phyloP scores from a whole-genome alignment of 2,888 invertebrate genomes.

The Alentia gelatinosa region DNA sequence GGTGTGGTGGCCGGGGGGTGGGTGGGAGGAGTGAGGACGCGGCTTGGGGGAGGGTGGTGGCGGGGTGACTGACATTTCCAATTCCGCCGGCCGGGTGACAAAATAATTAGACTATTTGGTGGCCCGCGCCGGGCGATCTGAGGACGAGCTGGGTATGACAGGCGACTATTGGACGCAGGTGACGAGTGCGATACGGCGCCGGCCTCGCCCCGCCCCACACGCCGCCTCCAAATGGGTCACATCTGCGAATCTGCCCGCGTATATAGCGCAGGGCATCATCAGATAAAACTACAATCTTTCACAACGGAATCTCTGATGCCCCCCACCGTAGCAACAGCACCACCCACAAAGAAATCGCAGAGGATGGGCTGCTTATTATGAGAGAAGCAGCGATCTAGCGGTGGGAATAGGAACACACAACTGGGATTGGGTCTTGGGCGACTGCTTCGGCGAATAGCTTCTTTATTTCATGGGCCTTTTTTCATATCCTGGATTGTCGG shows the following conservation, averaged over 20 bases:
- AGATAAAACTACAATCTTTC: constrained; percentile 42
- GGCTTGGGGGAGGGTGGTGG: background rate
- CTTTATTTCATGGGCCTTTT: background rate
- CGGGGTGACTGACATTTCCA: constrained; percentile 53
- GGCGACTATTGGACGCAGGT: constrained; percentile 41
- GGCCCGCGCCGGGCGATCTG: constrained; percentile 19
- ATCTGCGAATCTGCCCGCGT: background rate
- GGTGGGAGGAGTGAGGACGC: background rate
- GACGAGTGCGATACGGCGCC: background rate
- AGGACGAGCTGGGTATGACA: constrained; percentile 39
- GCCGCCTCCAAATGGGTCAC: background rate
- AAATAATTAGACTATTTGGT: constrained; percentile 52
- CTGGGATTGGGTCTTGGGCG: too few species aligned
- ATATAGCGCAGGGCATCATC: background rate
- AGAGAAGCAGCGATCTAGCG: too few species aligned
- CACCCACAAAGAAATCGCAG: too few species aligned
- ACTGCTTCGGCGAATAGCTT: background rate
- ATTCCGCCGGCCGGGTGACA: constrained; percentile 48
- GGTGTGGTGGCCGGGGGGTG: background rate
- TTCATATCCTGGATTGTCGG: background rate
- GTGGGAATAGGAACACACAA: too few species aligned
- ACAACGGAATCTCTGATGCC: too few species aligned
- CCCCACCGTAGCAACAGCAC: too few species aligned
- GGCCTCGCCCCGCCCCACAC: background rate
- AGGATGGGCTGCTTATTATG: too few species aligned